Evolutionary conservation across 2,113 vertebrate species (phyloP).

Genomic region (Leucopsar rothschildi): DNA sequence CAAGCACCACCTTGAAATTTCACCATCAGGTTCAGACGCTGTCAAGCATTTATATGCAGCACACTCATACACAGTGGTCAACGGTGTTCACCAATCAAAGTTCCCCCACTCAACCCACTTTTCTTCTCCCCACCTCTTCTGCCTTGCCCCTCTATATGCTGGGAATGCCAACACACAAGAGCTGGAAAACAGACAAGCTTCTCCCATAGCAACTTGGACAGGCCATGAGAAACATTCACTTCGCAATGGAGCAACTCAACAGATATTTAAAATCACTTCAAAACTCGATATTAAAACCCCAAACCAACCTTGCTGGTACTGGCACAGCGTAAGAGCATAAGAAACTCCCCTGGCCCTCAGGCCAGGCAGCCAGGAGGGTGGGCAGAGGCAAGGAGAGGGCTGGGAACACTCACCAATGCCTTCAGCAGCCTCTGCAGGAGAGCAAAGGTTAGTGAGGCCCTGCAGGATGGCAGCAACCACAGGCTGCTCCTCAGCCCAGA

Average conservation of each 20-base stretch:
- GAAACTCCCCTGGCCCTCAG: not conserved
- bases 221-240: not conserved
- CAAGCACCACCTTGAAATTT: not conserved
- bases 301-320: not conserved
- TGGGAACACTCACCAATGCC: not conserved
- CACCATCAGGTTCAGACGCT: not conserved
- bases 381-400: not conserved
- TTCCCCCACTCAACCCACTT: not conserved
- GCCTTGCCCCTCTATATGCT: not conserved
- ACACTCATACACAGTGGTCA: not conserved
- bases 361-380: not conserved
- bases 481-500: not conserved
- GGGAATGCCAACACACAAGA: not conserved
- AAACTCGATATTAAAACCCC: not conserved
- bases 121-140: not conserved
- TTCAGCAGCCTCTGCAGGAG: not conserved
- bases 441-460: rapidly evolving
- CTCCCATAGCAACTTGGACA: not conserved
- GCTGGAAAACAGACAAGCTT: not conserved
- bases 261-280: not conserved
- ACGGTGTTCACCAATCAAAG: not conserved
- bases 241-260: not conserved
- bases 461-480: not conserved
- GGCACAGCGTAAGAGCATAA: not conserved
- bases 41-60: not conserved